Evolutionary conservation across 2,888 invertebrate species (phyloP), one percentile per base, ranked within the genome.

Genomic region (Athripsodes cinereus): DNA sequence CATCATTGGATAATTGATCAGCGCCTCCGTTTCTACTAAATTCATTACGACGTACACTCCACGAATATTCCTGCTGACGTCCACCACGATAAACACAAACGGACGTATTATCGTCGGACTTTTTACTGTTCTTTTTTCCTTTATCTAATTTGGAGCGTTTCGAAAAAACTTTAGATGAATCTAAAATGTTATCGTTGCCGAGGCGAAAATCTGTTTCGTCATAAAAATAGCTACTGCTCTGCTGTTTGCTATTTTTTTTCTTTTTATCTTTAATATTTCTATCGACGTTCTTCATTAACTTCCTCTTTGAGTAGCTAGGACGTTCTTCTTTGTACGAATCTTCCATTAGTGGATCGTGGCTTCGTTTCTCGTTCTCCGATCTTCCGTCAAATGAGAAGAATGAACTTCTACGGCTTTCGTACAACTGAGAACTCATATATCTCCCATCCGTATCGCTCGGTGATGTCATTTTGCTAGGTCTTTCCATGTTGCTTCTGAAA

Each of bases 271-370:
- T 76, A 20, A 63, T 61, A 52, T 79, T 79, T 50, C 79, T 70
- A 0, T 75, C 74, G 53, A 79, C 78, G 58, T 79, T 79, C 47
- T 72, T 76, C 71, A 77, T 71, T 0, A 79, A 62, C 51, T 79
- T 79, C 65, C 74, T 74, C 55, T 70, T 73, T 0, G 77, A 78
- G 66, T 79, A 79, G 64, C 76, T 78, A 0, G 74, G 76, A 61
- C 74, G 75, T 50, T 78, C 79, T 0, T 78, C 78, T 57, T 76
- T 76, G 52, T 75, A 78, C 53, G 76, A 78, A 59, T 79, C 78
- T 62, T 76, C 76, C 0, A 79, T 76, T 51, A 79, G 52, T 0
- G 78, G 78, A 56, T 79, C 79, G 64, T 76, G 74, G 66, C 75
- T 75, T 1, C 77, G 66, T 51, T 65, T 64, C 13, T 64, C 66